Conservation (phyloP, 2,888 invertebrate species). For the Sylvicola cinctus region DNA sequence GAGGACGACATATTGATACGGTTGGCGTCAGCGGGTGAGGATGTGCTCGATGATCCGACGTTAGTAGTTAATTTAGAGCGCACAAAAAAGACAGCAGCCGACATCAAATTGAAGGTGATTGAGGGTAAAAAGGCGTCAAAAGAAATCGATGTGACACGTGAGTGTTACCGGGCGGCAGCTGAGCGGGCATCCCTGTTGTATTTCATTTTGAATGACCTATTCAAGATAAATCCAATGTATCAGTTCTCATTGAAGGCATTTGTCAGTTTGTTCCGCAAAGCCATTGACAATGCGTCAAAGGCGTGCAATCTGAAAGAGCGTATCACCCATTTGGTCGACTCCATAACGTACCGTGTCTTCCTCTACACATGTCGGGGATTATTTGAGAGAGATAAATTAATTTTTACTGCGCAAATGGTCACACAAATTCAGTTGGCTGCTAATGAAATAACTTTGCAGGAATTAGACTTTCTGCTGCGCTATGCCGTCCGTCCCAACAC, state of each 20-base stretch:
- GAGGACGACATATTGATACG: slow-evolving; percentile 79
- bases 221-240: slow-evolving; percentile 86
- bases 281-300: slow-evolving; percentile 48
- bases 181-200: slow-evolving; percentile 74
- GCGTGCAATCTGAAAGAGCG: slow-evolving; percentile 48
- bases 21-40: slow-evolving; percentile 74
- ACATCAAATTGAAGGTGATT: slow-evolving; percentile 67
- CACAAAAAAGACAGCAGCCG: slow-evolving; percentile 80
- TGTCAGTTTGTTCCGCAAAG: slow-evolving; percentile 67
- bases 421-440: slow-evolving; percentile 40
- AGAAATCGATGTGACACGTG: slow-evolving; percentile 79
- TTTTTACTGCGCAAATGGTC: slow-evolving; percentile 71
- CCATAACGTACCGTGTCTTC: slow-evolving; percentile 69
- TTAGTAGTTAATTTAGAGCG: slow-evolving; percentile 82
- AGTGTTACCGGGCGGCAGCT: slow-evolving; percentile 70
- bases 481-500: slow-evolving; percentile 59
- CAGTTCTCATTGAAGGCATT: slow-evolving; percentile 91
- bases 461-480: slow-evolving; percentile 71
- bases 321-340: slow-evolving; percentile 61
- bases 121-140: slow-evolving; percentile 71
- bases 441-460: slow-evolving; percentile 48
- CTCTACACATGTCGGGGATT: slow-evolving; percentile 77
- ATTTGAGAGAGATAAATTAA: slow-evolving; percentile 81
- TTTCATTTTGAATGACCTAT: slow-evolving; percentile 80
- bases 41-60: slow-evolving; percentile 76